A percentile compares a stretch with the other conserved stretches of the same genome.
These are phyloP conservation scores for Parambassis ranga DNA, from an alignment of 2,797 vertebrate genomes.

Conservation along the genomic window DNA sequence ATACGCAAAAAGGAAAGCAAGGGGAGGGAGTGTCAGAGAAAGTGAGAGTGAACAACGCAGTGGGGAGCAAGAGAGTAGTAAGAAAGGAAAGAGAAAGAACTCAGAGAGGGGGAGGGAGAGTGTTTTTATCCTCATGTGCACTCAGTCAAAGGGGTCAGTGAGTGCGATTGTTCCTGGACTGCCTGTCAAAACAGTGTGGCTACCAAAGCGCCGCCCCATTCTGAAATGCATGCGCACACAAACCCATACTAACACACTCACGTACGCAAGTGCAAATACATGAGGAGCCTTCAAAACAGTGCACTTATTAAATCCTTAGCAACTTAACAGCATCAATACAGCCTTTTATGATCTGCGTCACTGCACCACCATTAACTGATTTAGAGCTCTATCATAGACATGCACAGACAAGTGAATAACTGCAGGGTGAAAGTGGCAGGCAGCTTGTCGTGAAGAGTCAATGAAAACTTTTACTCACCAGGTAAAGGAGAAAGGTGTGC, in stretches of 20 bases:
- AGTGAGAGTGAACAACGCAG: constrained; percentile 50
- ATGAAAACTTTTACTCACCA: constrained; percentile 83
- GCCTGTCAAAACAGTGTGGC: constrained; percentile 78
- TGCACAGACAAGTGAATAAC: constrained; percentile 43
- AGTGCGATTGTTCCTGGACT: constrained; percentile 77
- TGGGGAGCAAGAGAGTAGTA: constrained; percentile 44
- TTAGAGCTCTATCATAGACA: constrained; percentile 38
- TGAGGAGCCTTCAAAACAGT: constrained; percentile 21
- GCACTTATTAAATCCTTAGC: constrained; percentile 38
- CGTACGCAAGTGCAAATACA: constrained; percentile 37
- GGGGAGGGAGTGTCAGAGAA: constrained; percentile 40
- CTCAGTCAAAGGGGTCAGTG: constrained; percentile 76
- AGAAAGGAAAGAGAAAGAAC: constrained; percentile 49
- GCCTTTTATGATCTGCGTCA: constrained; percentile 66
- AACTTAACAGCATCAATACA: constrained; percentile 43
- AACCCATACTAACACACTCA: constrained; percentile 24
- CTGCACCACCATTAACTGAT: constrained; percentile 38
- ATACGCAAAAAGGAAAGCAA: constrained; percentile 26
- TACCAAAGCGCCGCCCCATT: constrained; percentile 51
- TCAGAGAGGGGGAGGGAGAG: constrained; percentile 42
- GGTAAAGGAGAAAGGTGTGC: constrained; percentile 90
- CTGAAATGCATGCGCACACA: constrained; percentile 34
- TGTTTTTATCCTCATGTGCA: constrained; percentile 74
- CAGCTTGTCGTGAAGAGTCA: constrained; percentile 8
- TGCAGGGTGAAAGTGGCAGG: not conserved